Evolutionary conservation across 64 coral and sea anemone genomes (phyloP).

Genomic region (Acropora tenuis): DNA sequence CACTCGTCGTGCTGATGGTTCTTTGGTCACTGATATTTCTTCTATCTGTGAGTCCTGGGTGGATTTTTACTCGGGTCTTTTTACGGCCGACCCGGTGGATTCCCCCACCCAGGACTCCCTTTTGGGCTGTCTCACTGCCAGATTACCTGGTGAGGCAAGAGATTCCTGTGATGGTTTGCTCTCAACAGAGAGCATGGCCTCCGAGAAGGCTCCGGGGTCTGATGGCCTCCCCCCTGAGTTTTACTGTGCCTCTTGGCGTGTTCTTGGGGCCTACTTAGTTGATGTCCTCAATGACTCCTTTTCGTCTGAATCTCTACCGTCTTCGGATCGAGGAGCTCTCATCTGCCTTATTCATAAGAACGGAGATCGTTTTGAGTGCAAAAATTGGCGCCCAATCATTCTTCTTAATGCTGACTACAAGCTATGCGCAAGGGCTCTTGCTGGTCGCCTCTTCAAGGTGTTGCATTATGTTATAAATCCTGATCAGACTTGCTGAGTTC

Average conservation of each 20-base stretch:
- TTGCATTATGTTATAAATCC: not conserved
- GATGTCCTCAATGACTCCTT: too few relatives aligned
- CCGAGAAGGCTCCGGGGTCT: not conserved
- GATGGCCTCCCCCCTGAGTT: slow-evolving; percentile 60
- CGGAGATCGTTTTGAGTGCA: not conserved
- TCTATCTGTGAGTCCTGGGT: not conserved
- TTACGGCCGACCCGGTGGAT: not conserved
- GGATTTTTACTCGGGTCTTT: not conserved
- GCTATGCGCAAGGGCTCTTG: not conserved
- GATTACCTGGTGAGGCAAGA: not conserved
- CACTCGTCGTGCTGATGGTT: not conserved
- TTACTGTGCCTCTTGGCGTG: not conserved
- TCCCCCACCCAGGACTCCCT: not conserved
- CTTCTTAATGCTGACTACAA: slow-evolving; percentile 20
- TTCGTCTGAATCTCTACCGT: too few relatives aligned
- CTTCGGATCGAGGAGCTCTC: too few relatives aligned
- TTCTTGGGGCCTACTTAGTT: not conserved
- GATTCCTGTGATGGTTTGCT: not conserved
- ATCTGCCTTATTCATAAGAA: slow-evolving; percentile 13
- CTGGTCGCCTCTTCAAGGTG: not conserved
- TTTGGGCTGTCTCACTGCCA: not conserved
- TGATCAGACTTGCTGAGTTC: not conserved
- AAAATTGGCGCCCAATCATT: slow-evolving; percentile 31
- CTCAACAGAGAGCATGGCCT: not conserved
- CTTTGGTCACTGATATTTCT: not conserved